Conservation (phyloP, 2,888 invertebrate genomes). For the Cephus spinipes region DNA sequence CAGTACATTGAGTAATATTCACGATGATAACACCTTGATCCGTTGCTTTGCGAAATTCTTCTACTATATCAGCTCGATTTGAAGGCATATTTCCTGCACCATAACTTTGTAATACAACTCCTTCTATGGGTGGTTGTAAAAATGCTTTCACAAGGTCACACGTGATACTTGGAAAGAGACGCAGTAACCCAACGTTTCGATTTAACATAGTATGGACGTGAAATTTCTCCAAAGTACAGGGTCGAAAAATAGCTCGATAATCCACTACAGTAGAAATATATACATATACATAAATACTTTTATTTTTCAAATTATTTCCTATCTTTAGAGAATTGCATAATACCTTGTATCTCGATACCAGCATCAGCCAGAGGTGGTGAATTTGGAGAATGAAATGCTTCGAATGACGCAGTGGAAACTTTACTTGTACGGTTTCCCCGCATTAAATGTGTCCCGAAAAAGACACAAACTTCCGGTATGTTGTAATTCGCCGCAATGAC, state of each 20-base stretch:
- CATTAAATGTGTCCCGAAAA: conserved; percentile 88
- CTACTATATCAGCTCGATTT: conserved; percentile 82
- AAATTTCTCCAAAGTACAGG: conserved; percentile 75
- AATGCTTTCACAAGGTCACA: conserved; percentile 79
- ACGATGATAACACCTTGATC: conserved; percentile 86
- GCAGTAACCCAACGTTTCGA: conserved; percentile 85
- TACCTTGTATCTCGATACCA: conserved; percentile 82
- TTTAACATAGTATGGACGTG: conserved; percentile 80
- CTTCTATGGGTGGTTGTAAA: conserved; percentile 80
- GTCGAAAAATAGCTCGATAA: conserved; percentile 74
- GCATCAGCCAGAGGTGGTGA: conserved; percentile 83
- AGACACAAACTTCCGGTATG: conserved; percentile 94
- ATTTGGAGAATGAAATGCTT: conserved; percentile 91
- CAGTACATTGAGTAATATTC: conserved; percentile 91
- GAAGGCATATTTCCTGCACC: conserved; percentile 95
- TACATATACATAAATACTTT: neutral
- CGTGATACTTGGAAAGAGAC: conserved; percentile 93
- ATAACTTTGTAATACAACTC: conserved; percentile 92
- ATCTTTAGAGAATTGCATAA: neutral
- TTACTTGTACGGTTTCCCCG: conserved; percentile 92
- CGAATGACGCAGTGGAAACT: conserved; percentile 76
- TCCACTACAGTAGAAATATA: conserved; percentile 68
- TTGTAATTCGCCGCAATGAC: conserved; percentile 89
- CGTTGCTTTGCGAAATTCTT: conserved; percentile 78
- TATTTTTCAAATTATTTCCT: neutral